phyloP scores from a whole-genome alignment of 2,113 vertebrate species.

The Colistium nudipinnis region DNA sequence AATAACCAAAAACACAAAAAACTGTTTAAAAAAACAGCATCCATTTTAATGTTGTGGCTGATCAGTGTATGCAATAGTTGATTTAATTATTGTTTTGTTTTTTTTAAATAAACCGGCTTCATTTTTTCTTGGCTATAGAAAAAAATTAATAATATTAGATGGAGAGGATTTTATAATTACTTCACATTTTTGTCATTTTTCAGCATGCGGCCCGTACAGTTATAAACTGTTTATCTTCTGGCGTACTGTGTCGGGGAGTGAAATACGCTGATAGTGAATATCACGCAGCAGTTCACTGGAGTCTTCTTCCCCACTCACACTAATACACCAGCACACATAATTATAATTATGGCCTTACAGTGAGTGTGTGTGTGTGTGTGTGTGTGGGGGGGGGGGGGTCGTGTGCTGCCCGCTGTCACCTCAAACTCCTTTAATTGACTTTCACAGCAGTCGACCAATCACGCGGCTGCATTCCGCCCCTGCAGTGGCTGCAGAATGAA shows the following conservation, averaged over 20 bases:
- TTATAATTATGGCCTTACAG: slow-evolving; percentile 57
- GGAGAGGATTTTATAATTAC: not conserved
- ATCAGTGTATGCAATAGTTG: no score
- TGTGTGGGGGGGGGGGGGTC: not conserved
- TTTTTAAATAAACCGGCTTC: not conserved
- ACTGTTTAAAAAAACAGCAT: no score
- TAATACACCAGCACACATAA: slow-evolving; percentile 16
- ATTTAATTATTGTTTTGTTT: no score
- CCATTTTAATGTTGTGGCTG: not conserved
- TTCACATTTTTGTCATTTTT: not conserved
- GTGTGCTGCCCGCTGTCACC: slow-evolving; percentile 37
- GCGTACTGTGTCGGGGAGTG: not conserved
- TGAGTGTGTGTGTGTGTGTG: slow-evolving; percentile 23
- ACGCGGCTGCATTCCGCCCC: slow-evolving; percentile 44
- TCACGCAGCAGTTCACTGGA: not conserved
- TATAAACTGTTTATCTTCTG: not conserved
- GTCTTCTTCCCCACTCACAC: slow-evolving; percentile 8
- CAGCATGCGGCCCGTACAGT: not conserved
- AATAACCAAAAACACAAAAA: no score
- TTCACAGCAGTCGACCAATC: slow-evolving; percentile 41
- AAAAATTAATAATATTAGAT: not conserved
- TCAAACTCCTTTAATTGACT: slow-evolving; percentile 47
- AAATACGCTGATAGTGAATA: slow-evolving; percentile 16
- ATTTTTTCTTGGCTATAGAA: not conserved
- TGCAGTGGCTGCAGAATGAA: slow-evolving; percentile 43